Base-by-base conservation (phyloP, 2,113 vertebrate species). In the Sinocyclocheilus grahami region DNA sequence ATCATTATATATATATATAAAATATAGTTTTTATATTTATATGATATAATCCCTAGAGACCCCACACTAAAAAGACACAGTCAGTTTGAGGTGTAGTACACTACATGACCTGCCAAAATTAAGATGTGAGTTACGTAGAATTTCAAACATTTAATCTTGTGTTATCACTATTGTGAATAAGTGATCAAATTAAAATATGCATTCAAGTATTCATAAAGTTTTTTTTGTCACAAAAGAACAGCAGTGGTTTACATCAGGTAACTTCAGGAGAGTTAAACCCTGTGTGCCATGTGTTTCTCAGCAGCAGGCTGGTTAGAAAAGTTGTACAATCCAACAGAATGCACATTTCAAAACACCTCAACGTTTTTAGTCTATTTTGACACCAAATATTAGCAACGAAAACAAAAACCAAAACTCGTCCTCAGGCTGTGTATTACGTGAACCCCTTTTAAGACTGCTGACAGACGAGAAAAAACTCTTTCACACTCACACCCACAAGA, bases 391-490 rank as follows among this genome's bases (percentile, higher is more conserved):
- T 46, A 46, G 9, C 48, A 51, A 51, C 4, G 48, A 51, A 51
- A 51, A 18, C 53, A 18, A 20, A 55, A 55, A 5, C 27, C 42
- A 51, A 82, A 82, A 22, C 11, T 82, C 80, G 3, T 65, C 63
- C 63, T 51, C 42, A 13, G n/a, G 42, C 42, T 30, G n/a, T 63
- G 20, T 37, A 62, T 22, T 7, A 42, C 33, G 4, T 7, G 18
- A 30, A 69, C 18, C 63, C 24, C 10, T 46, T 71, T 82, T 14
- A 51, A 82, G 48, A 53, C 76, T 33, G 51, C 76, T 78, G 63
- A 74, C 12, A 85, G 24, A 79, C 6, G 58, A 22, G 80, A 1
- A 82, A 62, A 62, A n/a, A 18, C 48, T 22, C 22, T 9, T 55
- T 85, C 75, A 30, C 4, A 18, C 39, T 33, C 63, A 82, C 81